Evolutionary conservation across 2,113 vertebrate species (phyloP).

Genomic region (Psammodynastes pulverulentus): DNA sequence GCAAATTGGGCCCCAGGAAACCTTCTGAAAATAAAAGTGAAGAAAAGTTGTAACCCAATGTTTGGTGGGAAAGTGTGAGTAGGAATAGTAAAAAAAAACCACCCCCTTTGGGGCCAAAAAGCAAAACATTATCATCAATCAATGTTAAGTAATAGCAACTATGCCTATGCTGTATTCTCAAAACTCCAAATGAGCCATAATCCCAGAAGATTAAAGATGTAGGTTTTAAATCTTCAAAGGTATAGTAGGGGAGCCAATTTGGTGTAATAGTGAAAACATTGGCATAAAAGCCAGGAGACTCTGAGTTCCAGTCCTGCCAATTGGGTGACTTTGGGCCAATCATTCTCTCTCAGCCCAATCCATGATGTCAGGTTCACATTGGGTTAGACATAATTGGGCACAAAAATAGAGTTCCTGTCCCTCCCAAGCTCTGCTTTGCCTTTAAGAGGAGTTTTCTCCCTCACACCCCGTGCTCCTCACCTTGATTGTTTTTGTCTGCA

Average conservation of each 20-base stretch:
- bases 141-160: neutral
- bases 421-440: neutral
- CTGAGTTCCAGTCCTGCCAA: neutral
- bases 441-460: neutral
- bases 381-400: neutral
- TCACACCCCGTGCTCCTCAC: conserved; percentile 59
- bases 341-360: neutral
- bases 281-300: neutral
- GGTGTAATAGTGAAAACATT: neutral
- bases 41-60: neutral
- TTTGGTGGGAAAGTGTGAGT: neutral
- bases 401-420: neutral
- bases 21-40: neutral
- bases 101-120: neutral
- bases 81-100: neutral
- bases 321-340: neutral
- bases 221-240: neutral
- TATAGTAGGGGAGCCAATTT: neutral
- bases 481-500: conserved; percentile 99
- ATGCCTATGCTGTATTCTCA: neutral
- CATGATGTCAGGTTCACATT: neutral
- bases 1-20: neutral
- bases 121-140: neutral
- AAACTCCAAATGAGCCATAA: neutral
- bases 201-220: neutral